Base-by-base conservation (phyloP, 1,140 invertebrate species). In the Chelonus insularis region DNA sequence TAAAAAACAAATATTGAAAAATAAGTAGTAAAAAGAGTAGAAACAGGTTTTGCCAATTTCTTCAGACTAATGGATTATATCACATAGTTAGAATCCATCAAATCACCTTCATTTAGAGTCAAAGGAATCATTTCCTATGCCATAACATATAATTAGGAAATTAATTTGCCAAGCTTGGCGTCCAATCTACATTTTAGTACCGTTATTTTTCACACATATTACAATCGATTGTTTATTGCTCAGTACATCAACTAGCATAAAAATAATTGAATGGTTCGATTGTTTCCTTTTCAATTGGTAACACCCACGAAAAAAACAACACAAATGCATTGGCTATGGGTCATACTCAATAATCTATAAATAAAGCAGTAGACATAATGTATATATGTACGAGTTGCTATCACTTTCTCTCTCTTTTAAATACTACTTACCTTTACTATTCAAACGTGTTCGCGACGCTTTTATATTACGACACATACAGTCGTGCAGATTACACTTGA, bases 261-360 rank as follows among this genome's bases (percentile, higher is more conserved):
- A 58, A 58, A 58, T 58, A 58, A 58, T 58, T 37, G 32, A 58
- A 58, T 58, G 43, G 43, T 50, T 36, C 57, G 45, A 58, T 58
- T 48, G 45, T 58, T 58, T 58, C 21, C 12, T 4, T 36, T 58
- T 11, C 21, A 29, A 50, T 58, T 58, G 57, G 45, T 45, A 58
- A 48, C 57, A 58, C 57, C 57, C 32, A 58, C 32, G 11, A 16
- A 25, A 36, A 37, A 48, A 16, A 57, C 23, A 14, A 18, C 37
- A 16, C n/a, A 29, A 16, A 21, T 25, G 18, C 18, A 25, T 29
- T 29, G 3, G 7, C 3, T 29, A 7, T 29, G 25, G 25, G 25
- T 29, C 25, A 29, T 29, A 25, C 47, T 50, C 18, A 23, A 50
- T 25, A 21, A 20, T 21, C 4, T 50, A 6, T 37, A 23, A n/a